Evolutionary conservation across 1,140 invertebrate species (phyloP).

Genomic region (Ectropis grisescens): DNA sequence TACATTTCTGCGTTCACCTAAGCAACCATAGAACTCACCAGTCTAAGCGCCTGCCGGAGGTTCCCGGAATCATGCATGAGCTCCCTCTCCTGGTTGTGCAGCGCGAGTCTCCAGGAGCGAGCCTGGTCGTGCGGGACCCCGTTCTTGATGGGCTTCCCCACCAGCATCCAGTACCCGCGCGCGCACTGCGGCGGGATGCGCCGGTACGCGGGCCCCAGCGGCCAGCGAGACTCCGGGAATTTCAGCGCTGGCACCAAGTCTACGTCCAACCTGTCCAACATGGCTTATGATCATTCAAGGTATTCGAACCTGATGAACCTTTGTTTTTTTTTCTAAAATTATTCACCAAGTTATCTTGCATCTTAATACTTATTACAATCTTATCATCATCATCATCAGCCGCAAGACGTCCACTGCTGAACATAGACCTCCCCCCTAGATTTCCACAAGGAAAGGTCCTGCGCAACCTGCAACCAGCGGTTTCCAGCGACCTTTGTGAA

Average conservation of each 20-base stretch:
- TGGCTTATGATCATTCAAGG: too few species aligned
- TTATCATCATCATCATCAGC: too few species aligned
- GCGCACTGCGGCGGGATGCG: conserved; percentile 18
- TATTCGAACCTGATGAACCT: too few species aligned
- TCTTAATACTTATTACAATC: too few species aligned
- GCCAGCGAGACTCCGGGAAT: conserved; percentile 40
- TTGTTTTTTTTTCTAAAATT: too few species aligned
- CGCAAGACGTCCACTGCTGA: too few species aligned
- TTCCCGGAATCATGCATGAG: conserved; percentile 26
- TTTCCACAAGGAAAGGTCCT: too few species aligned
- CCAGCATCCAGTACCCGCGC: conserved; percentile 33
- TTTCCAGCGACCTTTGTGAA: too few species aligned
- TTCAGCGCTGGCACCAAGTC: conserved; percentile 62
- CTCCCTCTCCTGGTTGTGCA: conserved; percentile 40
- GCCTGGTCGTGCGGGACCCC: conserved; percentile 15
- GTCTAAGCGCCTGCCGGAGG: conserved; percentile 23
- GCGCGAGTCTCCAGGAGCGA: conserved; percentile 37
- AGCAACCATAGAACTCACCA: conserved; percentile 21
- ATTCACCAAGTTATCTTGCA: too few species aligned
- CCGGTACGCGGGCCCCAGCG: conserved; percentile 18
- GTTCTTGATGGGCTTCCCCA: conserved; percentile 34
- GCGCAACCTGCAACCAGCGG: too few species aligned
- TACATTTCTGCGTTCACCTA: too few species aligned
- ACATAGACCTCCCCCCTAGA: too few species aligned
- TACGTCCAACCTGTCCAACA: conserved; percentile 39